phyloP scores from a whole-genome alignment of 30 jellyfish, hydroid and myxozoan genomes.

The Sanderia malayensis region DNA sequence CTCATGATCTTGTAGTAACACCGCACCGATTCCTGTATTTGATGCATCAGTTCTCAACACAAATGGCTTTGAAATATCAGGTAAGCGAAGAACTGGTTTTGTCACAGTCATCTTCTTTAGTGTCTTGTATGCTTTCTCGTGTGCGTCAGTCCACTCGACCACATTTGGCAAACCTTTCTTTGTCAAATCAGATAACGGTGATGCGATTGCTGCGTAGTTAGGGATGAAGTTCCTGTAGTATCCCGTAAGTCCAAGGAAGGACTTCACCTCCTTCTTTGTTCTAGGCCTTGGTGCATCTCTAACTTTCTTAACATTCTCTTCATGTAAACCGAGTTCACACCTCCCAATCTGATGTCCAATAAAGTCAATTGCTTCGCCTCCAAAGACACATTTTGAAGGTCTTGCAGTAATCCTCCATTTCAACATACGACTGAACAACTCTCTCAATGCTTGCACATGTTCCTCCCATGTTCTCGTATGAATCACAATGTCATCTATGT shows the following conservation, averaged over 20 bases:
- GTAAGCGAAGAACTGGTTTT: not conserved
- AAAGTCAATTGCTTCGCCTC: not conserved
- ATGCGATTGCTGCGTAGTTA: not conserved
- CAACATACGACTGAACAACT: too few species aligned
- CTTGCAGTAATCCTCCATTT: too few species aligned
- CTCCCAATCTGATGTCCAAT: not conserved
- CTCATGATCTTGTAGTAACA: not conserved
- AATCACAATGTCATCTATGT: not conserved
- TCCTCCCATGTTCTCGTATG: not conserved
- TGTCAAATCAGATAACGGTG: not conserved
- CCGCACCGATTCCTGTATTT: not conserved
- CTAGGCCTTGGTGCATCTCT: not conserved
- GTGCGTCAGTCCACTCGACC: slow-evolving; percentile 6
- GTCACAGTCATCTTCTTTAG: not conserved
- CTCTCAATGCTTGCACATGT: too few species aligned
- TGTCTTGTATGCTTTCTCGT: not conserved
- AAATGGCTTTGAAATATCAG: not conserved
- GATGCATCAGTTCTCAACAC: not conserved
- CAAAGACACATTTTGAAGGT: slow-evolving; percentile 3
- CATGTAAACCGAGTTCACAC: not conserved
- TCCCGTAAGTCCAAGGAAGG: slow-evolving; percentile 1
- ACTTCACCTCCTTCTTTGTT: not conserved
- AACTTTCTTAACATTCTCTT: not conserved
- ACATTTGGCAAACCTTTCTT: not conserved
- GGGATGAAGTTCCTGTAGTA: not conserved